Evolutionary conservation across 2,797 vertebrate genomes (phyloP), one percentile per base, ranked within the genome.

Genomic region (Anomalospiza imberbis): DNA sequence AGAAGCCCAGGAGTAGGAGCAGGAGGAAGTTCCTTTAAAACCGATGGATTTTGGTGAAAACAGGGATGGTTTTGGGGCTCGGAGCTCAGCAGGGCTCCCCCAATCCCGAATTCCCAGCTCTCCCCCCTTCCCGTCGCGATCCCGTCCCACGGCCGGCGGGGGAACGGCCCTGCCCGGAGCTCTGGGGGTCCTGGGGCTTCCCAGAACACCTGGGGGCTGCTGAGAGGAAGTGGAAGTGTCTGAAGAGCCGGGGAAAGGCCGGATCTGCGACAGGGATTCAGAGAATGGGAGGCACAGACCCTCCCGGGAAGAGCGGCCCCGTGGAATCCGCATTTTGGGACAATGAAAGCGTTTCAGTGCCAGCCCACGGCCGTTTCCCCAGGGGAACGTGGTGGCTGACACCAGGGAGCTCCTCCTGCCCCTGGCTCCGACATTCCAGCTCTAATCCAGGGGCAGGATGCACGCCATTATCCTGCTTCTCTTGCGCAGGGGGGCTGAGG

Each of bases 291-390:
- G 26, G 53, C 10, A 26, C 25, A 15, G 29, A 38, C 5, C 17
- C 9, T 2, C 28, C 60, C 40, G 31, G 51, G 8, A 32, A 8
- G 53, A 32, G 53, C 45, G 44, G 67, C 38, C 60, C 12, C 45
- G 0, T 0, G 5, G 31, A 22, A 53, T 8, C 58, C 7, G 0
- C 1, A 1, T 28, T 61, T 61, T 47, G 60, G 34, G 34, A 34
- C 34, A 34, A 34, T 34, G 34, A 34, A 34, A 34, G 34, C 8
- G 7, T 4, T 16, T 8, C 5, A 1, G 36, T 2, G 5, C 29
- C 2, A 12, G 22, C 22, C n/a, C 3, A 12, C 13, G 3, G 66
- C 51, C 0, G 5, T 11, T 20, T 25, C 10, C 38, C 38, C 38
- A 38, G 34, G 34, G 34, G 34, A 34, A 34, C 34, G 38, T 38